Base-by-base conservation (phyloP, 2,888 invertebrate species). In the Perdita meconis region DNA sequence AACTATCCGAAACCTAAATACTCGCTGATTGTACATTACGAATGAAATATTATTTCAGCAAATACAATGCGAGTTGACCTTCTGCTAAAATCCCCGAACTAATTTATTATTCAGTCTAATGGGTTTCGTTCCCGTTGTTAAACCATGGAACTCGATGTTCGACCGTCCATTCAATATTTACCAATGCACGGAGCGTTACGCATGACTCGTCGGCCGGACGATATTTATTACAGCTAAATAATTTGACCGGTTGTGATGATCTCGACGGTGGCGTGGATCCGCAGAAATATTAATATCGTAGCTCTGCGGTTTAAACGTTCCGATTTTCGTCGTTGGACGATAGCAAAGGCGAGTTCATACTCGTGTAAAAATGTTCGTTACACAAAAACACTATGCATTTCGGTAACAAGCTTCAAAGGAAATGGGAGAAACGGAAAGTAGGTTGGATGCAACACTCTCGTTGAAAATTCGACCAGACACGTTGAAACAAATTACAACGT, bases 201-300 rank as follows among this genome's bases (percentile, higher is more conserved):
- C 61, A 13, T 22, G 56, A 12, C 22, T 47, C 56, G 44, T 56
- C 50, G 51, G 16, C 38, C 40, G 34, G 26, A 42, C 36, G 66
- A 30, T 76, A 70, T 73, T 80, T 70, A 73, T 77, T 80, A 64
- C 63, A 24, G 24, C 30, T 44, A 44, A 78, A 57, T 60, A 53
- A 64, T 67, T 68, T 60, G 57, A 24, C 30, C 36, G 13, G 1
- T 24, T 13, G 8, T 19, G 26, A 50, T 40, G 66, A 57, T 50
- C 57, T 55, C n/a, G 6, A 6, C 34, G 16, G 8, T 8, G 12
- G 19, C 57, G 24, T 13, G 34, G 26, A 12, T 42, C 36, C 40
- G 38, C 40, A n/a, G 60, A 56, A 65, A 69, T 74, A 74, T 74
- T 66, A 78, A 69, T 65, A 65, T 38, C 60, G 8, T 19, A 10